Conservation (phyloP, 2,888 invertebrate species). For the Caenorhabditis wallacei region DNA sequence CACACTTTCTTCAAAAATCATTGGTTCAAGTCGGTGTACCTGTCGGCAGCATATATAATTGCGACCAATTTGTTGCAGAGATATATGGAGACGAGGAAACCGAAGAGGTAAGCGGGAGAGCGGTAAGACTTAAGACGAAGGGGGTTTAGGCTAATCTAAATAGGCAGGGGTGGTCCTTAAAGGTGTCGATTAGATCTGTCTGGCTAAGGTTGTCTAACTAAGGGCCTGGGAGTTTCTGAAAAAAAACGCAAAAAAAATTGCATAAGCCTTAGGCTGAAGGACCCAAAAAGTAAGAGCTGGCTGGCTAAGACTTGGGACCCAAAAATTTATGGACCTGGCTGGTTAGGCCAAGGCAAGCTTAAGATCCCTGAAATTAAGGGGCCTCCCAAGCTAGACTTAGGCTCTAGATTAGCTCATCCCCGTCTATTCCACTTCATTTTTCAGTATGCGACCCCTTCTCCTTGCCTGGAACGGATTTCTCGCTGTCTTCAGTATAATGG, state of each 20-base stretch:
- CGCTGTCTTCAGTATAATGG: constrained; percentile 84
- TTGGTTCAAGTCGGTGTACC: constrained; percentile 74
- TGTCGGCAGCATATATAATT: constrained; percentile 83
- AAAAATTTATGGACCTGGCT: no score
- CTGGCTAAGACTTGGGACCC: no score
- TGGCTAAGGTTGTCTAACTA: no score
- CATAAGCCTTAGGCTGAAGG: not conserved
- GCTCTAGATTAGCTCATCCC: not conserved
- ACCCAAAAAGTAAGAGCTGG: not conserved
- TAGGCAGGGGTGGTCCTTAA: no score
- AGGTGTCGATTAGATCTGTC: no score
- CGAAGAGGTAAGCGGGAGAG: constrained; percentile 76
- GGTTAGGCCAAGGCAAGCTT: no score
- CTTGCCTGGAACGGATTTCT: constrained; percentile 84
- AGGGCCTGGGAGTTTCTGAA: no score
- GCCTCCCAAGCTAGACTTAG: no score
- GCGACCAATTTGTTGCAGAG: constrained; percentile 84
- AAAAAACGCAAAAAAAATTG: no score
- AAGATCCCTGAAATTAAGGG: no score
- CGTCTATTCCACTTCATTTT: no score
- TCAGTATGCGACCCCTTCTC: constrained; percentile 77
- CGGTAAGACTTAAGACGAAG: not conserved
- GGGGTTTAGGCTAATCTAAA: no score
- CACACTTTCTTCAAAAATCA: constrained; percentile 74
- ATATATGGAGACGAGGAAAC: constrained; percentile 84